phyloP scores from a whole-genome alignment of 2,888 invertebrate genomes.

The Tachina fera region DNA sequence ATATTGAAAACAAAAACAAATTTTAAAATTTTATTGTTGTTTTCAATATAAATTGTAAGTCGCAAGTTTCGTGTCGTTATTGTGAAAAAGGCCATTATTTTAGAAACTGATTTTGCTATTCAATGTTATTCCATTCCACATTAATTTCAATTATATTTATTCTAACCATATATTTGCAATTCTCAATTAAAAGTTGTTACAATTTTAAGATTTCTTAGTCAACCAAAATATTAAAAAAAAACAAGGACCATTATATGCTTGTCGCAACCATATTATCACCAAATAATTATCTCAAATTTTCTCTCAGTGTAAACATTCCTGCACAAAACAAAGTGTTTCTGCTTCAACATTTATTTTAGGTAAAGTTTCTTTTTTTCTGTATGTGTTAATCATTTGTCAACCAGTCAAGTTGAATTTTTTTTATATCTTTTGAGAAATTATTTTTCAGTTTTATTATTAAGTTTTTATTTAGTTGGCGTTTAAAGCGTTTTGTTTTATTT shows the following conservation, averaged over 20 bases:
- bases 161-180: too few relatives aligned
- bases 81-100: too few relatives aligned
- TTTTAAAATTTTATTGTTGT: too few relatives aligned
- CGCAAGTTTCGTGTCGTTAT: too few relatives aligned
- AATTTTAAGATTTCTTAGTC: too few relatives aligned
- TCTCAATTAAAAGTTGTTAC: too few relatives aligned
- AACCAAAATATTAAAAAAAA: neutral
- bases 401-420: slow-evolving; percentile 43
- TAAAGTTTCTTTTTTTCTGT: slow-evolving; percentile 17
- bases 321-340: slow-evolving; percentile 3
- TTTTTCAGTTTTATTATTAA: slow-evolving; percentile 22
- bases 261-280: neutral
- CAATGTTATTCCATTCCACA: too few relatives aligned
- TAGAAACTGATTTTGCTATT: too few relatives aligned
- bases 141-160: too few relatives aligned
- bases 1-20: too few relatives aligned
- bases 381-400: slow-evolving; percentile 71
- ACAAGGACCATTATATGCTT: neutral
- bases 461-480: slow-evolving; percentile 46
- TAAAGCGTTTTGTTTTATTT: slow-evolving; percentile 6
- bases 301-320: neutral
- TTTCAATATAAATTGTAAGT: too few relatives aligned
- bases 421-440: neutral
- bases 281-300: neutral
- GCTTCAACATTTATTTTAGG: slow-evolving; percentile 11